Base-by-base conservation (phyloP, 2,113 vertebrate genomes). In the Anolis carolinensis region DNA sequence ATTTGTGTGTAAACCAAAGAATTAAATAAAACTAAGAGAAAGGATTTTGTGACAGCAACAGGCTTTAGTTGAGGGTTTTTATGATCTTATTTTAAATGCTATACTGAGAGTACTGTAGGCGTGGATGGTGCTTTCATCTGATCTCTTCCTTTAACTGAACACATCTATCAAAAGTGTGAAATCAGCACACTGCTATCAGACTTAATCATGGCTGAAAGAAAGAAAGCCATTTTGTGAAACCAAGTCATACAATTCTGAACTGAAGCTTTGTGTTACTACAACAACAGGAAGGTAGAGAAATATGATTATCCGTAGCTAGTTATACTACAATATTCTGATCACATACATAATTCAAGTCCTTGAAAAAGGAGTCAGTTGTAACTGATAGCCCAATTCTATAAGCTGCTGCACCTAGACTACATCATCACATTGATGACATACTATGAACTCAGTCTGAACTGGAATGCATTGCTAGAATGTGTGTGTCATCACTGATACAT, bases 111-210 rank as follows among this genome's bases (percentile, higher is more conserved):
- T 48, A 50, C 23, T 80, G 70, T 63, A 89, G 83, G 63, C 27
- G 11, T 16, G 55, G 71, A 55, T 48, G 32, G 82, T n/a, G 11
- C 91, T 87, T 83, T 75, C 44, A 68, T 93, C 93, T 90, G 81
- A 92, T 93, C 79, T 89, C 3, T 52, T 88, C 50, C 78, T 67
- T 72, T 87, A 89, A 79, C 39, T 34, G 83, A 86, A 73, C 9
- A 88, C 44, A 83, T 91, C 89, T 91, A 73, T 88, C 83, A 90
- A 0, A 78, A 81, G 81, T 48, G 39, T 77, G 78, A 55, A 93
- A 86, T 52, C 76, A 85, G 74, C 77, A 73, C 27, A 1, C 27
- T 65, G 67, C 71, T 87, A 82, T 89, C 79, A 71, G 79, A 81
- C 63, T 34, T 78, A 79, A 82, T 39, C 87, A 79, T 78, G 78